These are phyloP conservation scores for Hydropotes inermis DNA, from an alignment of 2,113 vertebrate species.

Conservation along the genomic window DNA sequence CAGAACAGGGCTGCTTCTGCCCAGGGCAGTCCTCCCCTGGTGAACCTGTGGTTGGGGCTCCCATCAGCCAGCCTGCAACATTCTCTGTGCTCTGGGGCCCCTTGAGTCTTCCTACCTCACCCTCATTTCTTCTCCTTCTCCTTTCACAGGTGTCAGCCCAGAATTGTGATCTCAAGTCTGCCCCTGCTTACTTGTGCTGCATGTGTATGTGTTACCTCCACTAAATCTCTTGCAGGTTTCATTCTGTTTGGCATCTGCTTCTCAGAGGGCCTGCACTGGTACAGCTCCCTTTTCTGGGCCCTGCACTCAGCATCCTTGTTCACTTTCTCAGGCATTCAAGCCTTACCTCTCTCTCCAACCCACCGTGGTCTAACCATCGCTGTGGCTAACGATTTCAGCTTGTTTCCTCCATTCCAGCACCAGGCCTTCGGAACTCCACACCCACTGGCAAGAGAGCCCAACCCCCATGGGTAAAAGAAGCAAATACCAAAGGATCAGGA, in stretches of 20 bases:
- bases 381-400: background rate
- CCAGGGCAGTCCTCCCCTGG: background rate
- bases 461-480: background rate
- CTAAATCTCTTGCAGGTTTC: background rate
- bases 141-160: background rate
- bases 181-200: no score
- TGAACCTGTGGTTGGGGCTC: background rate
- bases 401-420: background rate
- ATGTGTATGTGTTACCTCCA: background rate
- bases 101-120: background rate
- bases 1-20: background rate
- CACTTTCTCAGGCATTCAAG: background rate
- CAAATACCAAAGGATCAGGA: background rate
- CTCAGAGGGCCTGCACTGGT: background rate
- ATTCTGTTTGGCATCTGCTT: background rate
- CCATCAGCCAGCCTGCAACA: accelerated
- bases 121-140: background rate
- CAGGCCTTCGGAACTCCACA: background rate
- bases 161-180: background rate
- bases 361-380: background rate
- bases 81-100: background rate
- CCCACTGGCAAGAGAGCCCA: background rate
- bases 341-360: background rate
- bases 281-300: background rate
- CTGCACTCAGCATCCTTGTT: background rate